Conservation (phyloP, 2,113 vertebrate genomes). For the Mustela lutreola region DNA sequence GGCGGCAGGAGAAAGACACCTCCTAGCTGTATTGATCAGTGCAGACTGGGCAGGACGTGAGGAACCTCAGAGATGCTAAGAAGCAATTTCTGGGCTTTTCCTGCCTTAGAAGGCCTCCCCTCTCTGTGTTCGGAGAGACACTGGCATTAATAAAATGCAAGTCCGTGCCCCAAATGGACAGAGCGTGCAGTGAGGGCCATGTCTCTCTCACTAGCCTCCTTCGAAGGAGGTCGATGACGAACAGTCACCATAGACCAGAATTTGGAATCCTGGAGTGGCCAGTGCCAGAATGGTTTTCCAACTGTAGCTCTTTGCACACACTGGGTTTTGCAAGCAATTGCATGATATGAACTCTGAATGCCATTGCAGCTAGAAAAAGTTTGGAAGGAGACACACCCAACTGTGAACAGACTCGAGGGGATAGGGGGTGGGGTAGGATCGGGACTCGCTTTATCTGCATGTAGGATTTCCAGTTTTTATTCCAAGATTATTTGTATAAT, state of each 20-base stretch:
- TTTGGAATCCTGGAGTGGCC: conserved; percentile 37
- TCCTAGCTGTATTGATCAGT: conserved; percentile 64
- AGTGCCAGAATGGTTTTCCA: conserved; percentile 50
- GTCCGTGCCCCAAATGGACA: neutral
- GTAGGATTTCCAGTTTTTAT: conserved; percentile 63
- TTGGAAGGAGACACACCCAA: conserved; percentile 77
- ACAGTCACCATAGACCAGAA: conserved; percentile 7
- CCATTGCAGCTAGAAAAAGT: conserved; percentile 73
- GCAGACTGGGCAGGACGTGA: conserved; percentile 41
- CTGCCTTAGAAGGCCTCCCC: conserved; percentile 19
- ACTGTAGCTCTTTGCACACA: conserved; percentile 70
- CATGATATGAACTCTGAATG: conserved; percentile 74
- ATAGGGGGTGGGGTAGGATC: neutral
- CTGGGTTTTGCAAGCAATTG: conserved; percentile 70
- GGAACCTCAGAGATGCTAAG: conserved; percentile 57
- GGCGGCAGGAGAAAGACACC: conserved; percentile 30
- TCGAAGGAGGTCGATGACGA: conserved; percentile 50
- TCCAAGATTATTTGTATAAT: conserved; percentile 57
- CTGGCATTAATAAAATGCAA: conserved; percentile 16
- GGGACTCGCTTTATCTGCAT: conserved; percentile 32
- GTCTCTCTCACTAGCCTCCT: conserved; percentile 24
- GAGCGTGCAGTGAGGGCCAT: neutral
- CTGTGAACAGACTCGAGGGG: conserved; percentile 51
- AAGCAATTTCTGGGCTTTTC: conserved; percentile 58
- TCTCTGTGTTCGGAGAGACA: conserved; percentile 52